Evolutionary conservation across 2,888 invertebrate species (phyloP).

Genomic region (Neoaliturus tenellus): DNA sequence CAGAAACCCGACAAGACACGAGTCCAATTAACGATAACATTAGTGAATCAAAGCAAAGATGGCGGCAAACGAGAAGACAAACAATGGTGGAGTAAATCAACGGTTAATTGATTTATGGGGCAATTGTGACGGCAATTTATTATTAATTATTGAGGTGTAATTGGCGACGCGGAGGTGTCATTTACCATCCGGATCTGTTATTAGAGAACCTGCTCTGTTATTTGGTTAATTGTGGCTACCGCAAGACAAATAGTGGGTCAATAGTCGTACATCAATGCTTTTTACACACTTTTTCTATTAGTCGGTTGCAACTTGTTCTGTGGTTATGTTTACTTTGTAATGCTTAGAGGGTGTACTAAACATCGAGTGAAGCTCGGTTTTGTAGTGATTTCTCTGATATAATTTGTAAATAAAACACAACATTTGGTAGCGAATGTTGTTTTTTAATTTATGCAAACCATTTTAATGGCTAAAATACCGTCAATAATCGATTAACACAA

Average conservation of each 20-base stretch:
- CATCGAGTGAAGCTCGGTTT: too few species aligned
- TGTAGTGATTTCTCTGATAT: too few species aligned
- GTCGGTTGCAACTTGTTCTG: background rate
- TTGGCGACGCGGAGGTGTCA: slow-evolving; percentile 28
- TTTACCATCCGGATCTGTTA: slow-evolving; percentile 40
- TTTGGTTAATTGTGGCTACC: slow-evolving; percentile 33
- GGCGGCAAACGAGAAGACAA: background rate
- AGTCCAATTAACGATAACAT: slow-evolving; percentile 29
- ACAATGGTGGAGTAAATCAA: slow-evolving; percentile 33
- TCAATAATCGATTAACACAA: too few species aligned
- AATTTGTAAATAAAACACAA: too few species aligned
- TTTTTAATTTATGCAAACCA: too few species aligned
- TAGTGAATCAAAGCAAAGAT: slow-evolving; percentile 33
- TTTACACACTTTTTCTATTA: too few species aligned
- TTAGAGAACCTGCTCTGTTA: slow-evolving; percentile 21
- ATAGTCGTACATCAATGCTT: background rate
- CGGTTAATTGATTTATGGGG: slow-evolving; percentile 34
- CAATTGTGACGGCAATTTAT: slow-evolving; percentile 41
- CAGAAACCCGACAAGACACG: slow-evolving; percentile 24
- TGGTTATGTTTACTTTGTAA: too few species aligned
- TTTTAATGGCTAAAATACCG: too few species aligned
- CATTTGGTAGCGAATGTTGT: too few species aligned
- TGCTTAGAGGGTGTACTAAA: too few species aligned
- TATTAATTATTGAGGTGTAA: slow-evolving; percentile 37
- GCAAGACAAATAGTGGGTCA: slow-evolving; percentile 15